These are phyloP conservation scores for Euplagia quadripunctaria DNA, from an alignment of 2,888 invertebrate species.

Conservation along the genomic window DNA sequence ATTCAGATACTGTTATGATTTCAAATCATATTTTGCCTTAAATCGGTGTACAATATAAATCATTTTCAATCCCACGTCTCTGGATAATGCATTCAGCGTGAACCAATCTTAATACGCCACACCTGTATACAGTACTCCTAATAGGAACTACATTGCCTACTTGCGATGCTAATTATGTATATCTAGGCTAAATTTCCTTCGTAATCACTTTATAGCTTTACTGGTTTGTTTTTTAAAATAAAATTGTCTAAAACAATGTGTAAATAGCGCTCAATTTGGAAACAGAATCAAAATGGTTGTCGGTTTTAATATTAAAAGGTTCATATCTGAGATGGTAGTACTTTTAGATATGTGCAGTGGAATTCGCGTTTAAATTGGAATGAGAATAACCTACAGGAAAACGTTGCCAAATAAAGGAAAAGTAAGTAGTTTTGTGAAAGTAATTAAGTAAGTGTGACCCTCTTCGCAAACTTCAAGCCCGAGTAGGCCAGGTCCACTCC, in stretches of 20 bases:
- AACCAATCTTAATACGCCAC: constrained; percentile 39
- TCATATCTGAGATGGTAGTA: not conserved
- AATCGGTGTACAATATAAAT: not conserved
- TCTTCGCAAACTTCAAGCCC: too few species aligned
- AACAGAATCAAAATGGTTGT: constrained; percentile 14
- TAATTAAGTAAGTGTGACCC: not conserved
- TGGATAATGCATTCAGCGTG: constrained; percentile 15
- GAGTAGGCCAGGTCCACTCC: too few species aligned
- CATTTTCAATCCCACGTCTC: not conserved
- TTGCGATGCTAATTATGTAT: constrained; percentile 76
- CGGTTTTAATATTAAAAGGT: constrained; percentile 5
- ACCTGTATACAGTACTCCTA: constrained; percentile 52
- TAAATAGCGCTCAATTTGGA: constrained; percentile 50
- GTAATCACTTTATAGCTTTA: constrained; percentile 56
- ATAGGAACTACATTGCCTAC: constrained; percentile 70
- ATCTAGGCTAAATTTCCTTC: constrained; percentile 75
- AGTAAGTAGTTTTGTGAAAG: not conserved
- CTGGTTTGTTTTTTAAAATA: constrained; percentile 59
- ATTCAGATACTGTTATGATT: too few species aligned
- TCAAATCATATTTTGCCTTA: constrained; percentile 1
- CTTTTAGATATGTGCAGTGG: not conserved
- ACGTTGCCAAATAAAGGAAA: not conserved
- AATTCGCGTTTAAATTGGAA: not conserved
- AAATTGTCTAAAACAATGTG: constrained; percentile 67
- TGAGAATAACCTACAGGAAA: not conserved